A percentile compares a stretch with the other conserved stretches of the same genome.
Conservation (phyloP, 2,888 invertebrate genomes). For the Agriopis marginaria region DNA sequence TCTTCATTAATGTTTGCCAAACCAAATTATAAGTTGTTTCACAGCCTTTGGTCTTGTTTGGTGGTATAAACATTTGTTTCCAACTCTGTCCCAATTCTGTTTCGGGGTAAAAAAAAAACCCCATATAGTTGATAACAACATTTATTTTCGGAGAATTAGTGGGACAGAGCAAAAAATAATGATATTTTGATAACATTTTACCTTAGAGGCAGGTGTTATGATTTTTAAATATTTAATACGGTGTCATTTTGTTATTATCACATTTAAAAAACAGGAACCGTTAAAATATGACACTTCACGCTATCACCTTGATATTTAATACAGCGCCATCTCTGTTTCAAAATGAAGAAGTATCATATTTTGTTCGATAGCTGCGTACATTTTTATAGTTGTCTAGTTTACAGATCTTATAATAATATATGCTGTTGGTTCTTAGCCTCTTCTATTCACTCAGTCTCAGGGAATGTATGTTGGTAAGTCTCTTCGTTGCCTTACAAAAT, state of each 20-base stretch:
- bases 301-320: not conserved
- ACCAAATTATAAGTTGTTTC: conserved; percentile 78
- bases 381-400: conserved; percentile 44
- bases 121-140: no score
- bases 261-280: conserved; percentile 24
- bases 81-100: conserved; percentile 62
- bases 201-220: conserved; percentile 64
- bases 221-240: conserved; percentile 28
- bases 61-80: conserved; percentile 64
- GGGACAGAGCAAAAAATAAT: conserved; percentile 67
- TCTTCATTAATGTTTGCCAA: conserved; percentile 52
- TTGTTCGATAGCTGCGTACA: conserved; percentile 51
- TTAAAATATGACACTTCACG: conserved; percentile 53
- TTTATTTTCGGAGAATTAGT: conserved; percentile 14
- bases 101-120: not conserved
- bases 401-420: conserved; percentile 66
- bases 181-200: conserved; percentile 51
- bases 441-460: conserved; percentile 80
- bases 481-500: conserved; percentile 84
- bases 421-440: conserved; percentile 78
- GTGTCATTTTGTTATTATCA: conserved; percentile 35
- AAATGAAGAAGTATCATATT: conserved; percentile 29
- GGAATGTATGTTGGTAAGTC: conserved; percentile 85
- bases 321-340: conserved; percentile 42
- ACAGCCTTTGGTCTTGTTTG: conserved; percentile 85